A percentile compares a stretch with the other conserved stretches of the same genome.
These are phyloP conservation scores for Arrhamphus sclerolepis DNA, from an alignment of 2,797 vertebrate genomes.

Conservation along the genomic window DNA sequence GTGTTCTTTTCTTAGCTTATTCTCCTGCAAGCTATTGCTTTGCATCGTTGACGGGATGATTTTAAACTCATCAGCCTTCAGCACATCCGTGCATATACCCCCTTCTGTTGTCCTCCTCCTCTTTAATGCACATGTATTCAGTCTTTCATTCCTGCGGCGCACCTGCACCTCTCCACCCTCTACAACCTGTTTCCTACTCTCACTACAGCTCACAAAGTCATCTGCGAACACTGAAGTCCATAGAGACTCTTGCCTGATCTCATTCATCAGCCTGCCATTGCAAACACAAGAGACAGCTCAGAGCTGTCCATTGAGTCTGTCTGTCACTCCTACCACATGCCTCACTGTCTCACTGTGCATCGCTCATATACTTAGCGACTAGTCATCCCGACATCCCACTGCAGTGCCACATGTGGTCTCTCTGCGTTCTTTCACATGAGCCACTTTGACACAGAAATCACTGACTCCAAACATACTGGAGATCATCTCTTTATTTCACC, in stretches of 20 bases:
- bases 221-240: not conserved
- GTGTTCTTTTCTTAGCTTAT: not conserved
- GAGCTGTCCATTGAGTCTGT: slow-evolving; percentile 8
- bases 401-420: not conserved
- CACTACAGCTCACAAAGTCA: slow-evolving; percentile 8
- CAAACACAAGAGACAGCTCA: slow-evolving; percentile 2
- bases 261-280: slow-evolving; percentile 6
- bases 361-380: not conserved
- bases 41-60: not conserved
- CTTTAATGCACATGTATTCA: not conserved
- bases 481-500: too few species aligned
- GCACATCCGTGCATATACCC: not conserved
- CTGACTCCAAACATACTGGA: too few species aligned
- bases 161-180: slow-evolving; percentile 3
- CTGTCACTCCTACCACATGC: slow-evolving; percentile 10
- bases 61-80: slow-evolving; percentile 8
- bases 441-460: too few species aligned
- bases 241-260: slow-evolving; percentile 10
- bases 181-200: not conserved
- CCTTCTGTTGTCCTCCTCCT: not conserved
- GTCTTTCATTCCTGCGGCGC: not conserved
- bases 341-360: slow-evolving; percentile 1
- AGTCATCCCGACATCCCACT: not conserved
- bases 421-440: not conserved
- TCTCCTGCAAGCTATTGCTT: not conserved